Conservation (phyloP, 2,797 vertebrate genomes). For the Danio tinwini region DNA sequence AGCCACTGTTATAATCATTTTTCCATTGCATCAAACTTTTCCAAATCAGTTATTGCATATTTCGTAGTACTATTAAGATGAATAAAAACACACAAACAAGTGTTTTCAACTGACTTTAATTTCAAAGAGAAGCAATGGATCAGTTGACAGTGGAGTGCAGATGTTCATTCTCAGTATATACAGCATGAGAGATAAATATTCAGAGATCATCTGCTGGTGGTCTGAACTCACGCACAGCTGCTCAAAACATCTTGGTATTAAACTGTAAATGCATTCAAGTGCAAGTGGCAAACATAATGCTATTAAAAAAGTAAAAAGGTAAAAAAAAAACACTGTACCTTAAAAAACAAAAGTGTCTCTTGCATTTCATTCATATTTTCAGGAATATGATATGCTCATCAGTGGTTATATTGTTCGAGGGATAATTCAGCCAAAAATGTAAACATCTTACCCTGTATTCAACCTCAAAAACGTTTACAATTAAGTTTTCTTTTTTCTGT, state of each 20-base stretch:
- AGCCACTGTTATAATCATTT: neutral
- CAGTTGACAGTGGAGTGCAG: conserved; percentile 70
- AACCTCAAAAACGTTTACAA: too few species aligned
- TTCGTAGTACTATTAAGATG: neutral
- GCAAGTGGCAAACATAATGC: conserved; percentile 31
- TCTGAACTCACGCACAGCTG: conserved; percentile 17
- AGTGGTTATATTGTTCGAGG: conserved; percentile 14
- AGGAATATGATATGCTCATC: conserved; percentile 35
- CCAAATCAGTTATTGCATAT: too few species aligned
- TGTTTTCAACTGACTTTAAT: conserved; percentile 67
- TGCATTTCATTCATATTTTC: conserved; percentile 50
- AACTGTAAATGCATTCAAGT: conserved; percentile 33
- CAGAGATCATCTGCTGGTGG: conserved; percentile 28
- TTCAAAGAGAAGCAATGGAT: conserved; percentile 70
- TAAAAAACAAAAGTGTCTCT: conserved; percentile 41
- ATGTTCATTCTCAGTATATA: conserved; percentile 69
- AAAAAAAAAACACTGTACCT: conserved; percentile 49
- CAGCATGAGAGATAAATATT: conserved; percentile 65
- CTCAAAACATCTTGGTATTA: conserved; percentile 32
- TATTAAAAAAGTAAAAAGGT: conserved; percentile 45
- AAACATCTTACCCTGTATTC: too few species aligned
- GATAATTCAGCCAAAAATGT: too few species aligned
- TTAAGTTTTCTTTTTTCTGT: too few species aligned
- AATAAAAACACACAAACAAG: neutral
- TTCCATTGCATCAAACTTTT: neutral